Evolutionary conservation across 1,140 invertebrate species (phyloP).

Genomic region (Tenebrio molitor): DNA sequence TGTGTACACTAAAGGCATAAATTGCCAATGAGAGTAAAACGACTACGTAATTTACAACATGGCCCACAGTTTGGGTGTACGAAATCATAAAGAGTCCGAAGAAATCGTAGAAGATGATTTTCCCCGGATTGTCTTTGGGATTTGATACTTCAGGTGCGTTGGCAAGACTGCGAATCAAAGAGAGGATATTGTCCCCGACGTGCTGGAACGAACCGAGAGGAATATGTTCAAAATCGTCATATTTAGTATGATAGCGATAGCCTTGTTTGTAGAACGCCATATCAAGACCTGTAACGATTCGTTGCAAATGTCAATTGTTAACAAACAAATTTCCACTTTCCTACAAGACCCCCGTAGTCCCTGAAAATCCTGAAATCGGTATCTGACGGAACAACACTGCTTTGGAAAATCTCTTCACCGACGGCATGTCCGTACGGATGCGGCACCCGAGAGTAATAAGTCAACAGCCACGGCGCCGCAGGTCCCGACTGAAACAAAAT

Average conservation of each 20-base stretch:
- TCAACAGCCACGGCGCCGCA: constrained; percentile 72
- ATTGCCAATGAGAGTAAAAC: constrained; percentile 61
- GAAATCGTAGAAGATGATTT: constrained; percentile 74
- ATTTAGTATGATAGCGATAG: constrained; percentile 84
- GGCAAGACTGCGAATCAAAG: constrained; percentile 69
- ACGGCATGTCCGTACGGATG: constrained; percentile 76
- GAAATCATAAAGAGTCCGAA: constrained; percentile 71
- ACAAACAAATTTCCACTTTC: constrained; percentile 31
- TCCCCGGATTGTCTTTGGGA: constrained; percentile 63
- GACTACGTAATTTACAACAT: constrained; percentile 67
- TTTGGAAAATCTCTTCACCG: constrained; percentile 84
- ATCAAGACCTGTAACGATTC: constrained; percentile 75
- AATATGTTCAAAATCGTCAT: constrained; percentile 75
- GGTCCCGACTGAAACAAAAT: constrained; percentile 82
- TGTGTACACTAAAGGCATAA: constrained; percentile 58
- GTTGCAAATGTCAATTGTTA: not conserved
- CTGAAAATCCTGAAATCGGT: constrained; percentile 86
- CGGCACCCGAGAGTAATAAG: constrained; percentile 73
- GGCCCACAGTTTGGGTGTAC: constrained; percentile 68
- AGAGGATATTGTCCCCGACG: constrained; percentile 74
- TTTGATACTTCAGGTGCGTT: constrained; percentile 65
- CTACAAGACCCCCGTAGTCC: constrained; percentile 71
- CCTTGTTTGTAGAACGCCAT: constrained; percentile 83
- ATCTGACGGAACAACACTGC: constrained; percentile 81
- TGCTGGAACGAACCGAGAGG: constrained; percentile 77